These are phyloP conservation scores for Parelbella ahira DNA, from an alignment of 2,888 invertebrate species.

Conservation along the genomic window DNA sequence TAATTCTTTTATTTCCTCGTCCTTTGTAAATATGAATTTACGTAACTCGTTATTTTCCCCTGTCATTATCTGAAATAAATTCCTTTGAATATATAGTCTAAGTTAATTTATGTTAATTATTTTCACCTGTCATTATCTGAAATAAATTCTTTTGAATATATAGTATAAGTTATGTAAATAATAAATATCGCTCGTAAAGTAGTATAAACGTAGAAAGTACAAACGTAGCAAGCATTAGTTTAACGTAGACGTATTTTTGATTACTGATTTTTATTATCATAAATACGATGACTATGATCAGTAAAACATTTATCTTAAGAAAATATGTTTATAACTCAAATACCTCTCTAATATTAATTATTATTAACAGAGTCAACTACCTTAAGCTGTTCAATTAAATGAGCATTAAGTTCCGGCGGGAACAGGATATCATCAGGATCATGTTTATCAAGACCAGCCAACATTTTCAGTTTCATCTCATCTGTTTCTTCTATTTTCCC, in stretches of 20 bases:
- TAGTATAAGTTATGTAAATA: neutral
- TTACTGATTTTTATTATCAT: too few species aligned
- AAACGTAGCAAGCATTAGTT: too few species aligned
- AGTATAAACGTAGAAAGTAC: too few species aligned
- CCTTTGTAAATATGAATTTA: slow-evolving; percentile 70
- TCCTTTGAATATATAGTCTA: neutral
- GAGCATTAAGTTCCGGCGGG: slow-evolving; percentile 82
- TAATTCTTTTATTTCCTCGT: slow-evolving; percentile 64
- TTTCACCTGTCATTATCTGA: slow-evolving; percentile 78
- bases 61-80: slow-evolving; percentile 64
- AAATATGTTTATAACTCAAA: too few species aligned
- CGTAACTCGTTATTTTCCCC: slow-evolving; percentile 79
- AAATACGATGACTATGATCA: too few species aligned
- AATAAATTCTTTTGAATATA: slow-evolving; percentile 21
- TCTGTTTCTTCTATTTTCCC: slow-evolving; percentile 73
- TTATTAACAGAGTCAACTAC: too few species aligned
- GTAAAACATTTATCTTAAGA: too few species aligned
- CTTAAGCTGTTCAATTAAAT: slow-evolving; percentile 80
- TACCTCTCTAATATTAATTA: too few species aligned
- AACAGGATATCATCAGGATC: slow-evolving; percentile 73
- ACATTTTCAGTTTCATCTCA: slow-evolving; percentile 73
- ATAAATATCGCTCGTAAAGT: too few species aligned
- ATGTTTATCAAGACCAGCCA: slow-evolving; percentile 55
- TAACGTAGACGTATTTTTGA: too few species aligned
- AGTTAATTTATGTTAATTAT: too few species aligned